Percentiles rank a stretch among this genome's conserved stretches.
phyloP scores from a whole-genome alignment of 2,888 invertebrate species.

The Torymus texanus region DNA sequence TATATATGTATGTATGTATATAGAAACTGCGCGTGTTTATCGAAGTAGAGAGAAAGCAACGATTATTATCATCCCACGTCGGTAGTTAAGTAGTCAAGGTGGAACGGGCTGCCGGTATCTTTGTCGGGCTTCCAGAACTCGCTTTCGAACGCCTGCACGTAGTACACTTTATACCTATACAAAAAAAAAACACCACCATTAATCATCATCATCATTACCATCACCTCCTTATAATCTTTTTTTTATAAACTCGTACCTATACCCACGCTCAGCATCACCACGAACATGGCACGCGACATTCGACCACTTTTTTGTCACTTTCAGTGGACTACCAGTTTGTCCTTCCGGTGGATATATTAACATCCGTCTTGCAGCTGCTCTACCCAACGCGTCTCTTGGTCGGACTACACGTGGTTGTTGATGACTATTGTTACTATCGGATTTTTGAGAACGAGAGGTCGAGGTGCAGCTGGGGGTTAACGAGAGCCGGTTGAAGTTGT shows the following conservation, averaged over 20 bases:
- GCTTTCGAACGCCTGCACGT: conserved; percentile 66
- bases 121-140: conserved; percentile 57
- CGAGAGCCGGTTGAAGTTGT: conserved; percentile 1
- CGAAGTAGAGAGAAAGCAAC: neutral
- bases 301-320: conserved; percentile 65
- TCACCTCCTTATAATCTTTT: conserved; percentile 54
- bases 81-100: conserved; percentile 58
- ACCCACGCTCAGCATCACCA: conserved; percentile 52
- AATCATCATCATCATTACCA: neutral
- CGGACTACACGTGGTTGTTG: conserved; percentile 57
- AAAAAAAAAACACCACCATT: neutral
- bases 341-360: conserved; percentile 66
- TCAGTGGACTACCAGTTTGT: conserved; percentile 63
- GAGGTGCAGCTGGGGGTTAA: conserved; percentile 16
- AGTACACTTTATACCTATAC: conserved; percentile 61
- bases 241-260: too few relatives aligned
- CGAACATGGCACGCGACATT: conserved; percentile 63
- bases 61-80: conserved; percentile 62
- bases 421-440: neutral
- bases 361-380: conserved; percentile 59
- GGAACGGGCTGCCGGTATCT: conserved; percentile 39
- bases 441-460: neutral
- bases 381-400: conserved; percentile 44
- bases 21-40: neutral
- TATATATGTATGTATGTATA: neutral